These are phyloP conservation scores for Daboia siamensis DNA, from an alignment of 2,113 vertebrate genomes.

Conservation along the genomic window DNA sequence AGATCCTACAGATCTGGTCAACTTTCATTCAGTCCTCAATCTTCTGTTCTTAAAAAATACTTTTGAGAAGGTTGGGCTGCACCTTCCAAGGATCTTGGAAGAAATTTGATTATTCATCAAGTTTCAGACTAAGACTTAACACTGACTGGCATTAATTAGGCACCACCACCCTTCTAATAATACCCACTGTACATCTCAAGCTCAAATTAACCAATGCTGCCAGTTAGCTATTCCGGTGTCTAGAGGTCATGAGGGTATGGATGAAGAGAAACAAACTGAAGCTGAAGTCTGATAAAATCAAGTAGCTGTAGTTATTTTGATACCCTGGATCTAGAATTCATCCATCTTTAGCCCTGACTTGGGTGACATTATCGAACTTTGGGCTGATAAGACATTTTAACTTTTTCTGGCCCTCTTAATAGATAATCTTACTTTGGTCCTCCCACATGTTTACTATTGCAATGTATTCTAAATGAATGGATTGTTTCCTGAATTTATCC, in stretches of 20 bases:
- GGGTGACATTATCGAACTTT: background rate
- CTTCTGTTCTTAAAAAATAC: background rate
- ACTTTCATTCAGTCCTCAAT: background rate
- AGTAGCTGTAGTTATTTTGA: background rate
- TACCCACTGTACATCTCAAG: background rate
- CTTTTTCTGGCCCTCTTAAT: background rate
- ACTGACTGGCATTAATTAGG: background rate
- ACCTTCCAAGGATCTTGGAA: background rate
- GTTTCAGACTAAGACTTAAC: background rate
- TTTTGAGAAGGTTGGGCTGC: background rate
- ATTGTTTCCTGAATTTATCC: background rate
- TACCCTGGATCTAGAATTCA: background rate
- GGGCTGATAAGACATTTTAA: background rate
- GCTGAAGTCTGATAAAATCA: background rate
- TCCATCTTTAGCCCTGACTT: background rate
- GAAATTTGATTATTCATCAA: background rate
- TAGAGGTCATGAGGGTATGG: background rate
- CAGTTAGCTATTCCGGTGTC: background rate
- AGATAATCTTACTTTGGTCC: background rate
- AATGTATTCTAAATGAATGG: background rate
- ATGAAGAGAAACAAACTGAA: background rate
- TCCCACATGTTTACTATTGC: background rate
- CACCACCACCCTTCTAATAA: background rate
- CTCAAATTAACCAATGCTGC: background rate
- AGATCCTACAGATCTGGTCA: background rate